Percentiles rank a stretch among this genome's conserved stretches.
Evolutionary conservation across 2,797 vertebrate species (phyloP).

Genomic region (Ptychobarbus kaznakovi): DNA sequence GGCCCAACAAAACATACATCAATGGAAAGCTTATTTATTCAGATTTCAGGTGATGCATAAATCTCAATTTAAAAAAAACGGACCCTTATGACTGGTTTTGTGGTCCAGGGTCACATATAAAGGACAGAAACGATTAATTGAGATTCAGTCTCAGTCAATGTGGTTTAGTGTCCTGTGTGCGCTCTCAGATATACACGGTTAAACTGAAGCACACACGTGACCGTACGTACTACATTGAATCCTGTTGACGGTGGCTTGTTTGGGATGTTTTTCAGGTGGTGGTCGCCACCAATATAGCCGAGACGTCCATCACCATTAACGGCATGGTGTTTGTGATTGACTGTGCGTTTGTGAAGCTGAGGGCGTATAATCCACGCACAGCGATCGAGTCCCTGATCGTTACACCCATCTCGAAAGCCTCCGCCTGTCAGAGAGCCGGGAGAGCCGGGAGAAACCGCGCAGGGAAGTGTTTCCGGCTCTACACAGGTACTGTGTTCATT

Average conservation of each 20-base stretch:
- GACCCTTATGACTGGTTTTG: too few species aligned
- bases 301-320: conserved; percentile 96
- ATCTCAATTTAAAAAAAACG: too few species aligned
- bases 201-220: too few species aligned
- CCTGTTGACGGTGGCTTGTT: neutral
- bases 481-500: conserved; percentile 82
- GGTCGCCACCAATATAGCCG: conserved; percentile 95
- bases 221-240: neutral
- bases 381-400: conserved; percentile 95
- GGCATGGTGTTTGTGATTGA: conserved; percentile 93
- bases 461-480: conserved; percentile 94
- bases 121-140: neutral
- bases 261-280: conserved; percentile 81
- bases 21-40: too few species aligned
- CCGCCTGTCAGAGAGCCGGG: conserved; percentile 93
- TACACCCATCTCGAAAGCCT: conserved; percentile 95
- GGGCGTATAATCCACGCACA: conserved; percentile 92
- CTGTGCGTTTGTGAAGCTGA: conserved; percentile 96
- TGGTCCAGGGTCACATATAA: neutral
- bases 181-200: neutral
- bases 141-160: neutral
- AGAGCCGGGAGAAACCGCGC: conserved; percentile 91
- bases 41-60: too few species aligned
- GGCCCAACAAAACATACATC: too few species aligned
- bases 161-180: neutral